Evolutionary conservation across 1,140 invertebrate species (phyloP).

Genomic region (Orchesella cincta): DNA sequence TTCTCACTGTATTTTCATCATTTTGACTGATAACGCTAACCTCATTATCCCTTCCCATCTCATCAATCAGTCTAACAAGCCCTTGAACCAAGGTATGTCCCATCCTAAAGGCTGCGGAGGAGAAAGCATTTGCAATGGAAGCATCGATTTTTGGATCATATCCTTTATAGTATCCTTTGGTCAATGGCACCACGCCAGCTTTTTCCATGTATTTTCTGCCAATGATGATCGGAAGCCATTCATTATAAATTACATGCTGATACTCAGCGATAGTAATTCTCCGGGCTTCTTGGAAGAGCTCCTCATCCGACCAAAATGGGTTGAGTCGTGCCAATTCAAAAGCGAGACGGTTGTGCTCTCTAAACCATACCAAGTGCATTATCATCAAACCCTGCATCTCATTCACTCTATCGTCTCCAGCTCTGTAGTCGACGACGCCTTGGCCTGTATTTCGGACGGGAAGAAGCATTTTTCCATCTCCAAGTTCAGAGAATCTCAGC

Average conservation of each 20-base stretch:
- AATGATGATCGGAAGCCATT: slow-evolving; percentile 80
- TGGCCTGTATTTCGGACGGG: slow-evolving; percentile 13
- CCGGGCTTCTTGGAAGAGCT: slow-evolving; percentile 58
- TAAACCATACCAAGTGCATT: slow-evolving; percentile 46
- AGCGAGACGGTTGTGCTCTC: slow-evolving; percentile 61
- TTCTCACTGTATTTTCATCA: slow-evolving; percentile 33
- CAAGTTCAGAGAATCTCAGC: slow-evolving; percentile 40
- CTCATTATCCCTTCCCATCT: slow-evolving; percentile 32
- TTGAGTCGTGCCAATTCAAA: slow-evolving; percentile 57
- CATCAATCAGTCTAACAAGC: slow-evolving; percentile 38
- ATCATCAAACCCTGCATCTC: slow-evolving; percentile 58
- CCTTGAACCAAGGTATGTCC: slow-evolving; percentile 48
- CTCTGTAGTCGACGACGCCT: slow-evolving; percentile 49
- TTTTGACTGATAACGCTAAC: slow-evolving; percentile 39
- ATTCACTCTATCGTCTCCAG: slow-evolving; percentile 77
- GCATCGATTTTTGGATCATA: slow-evolving; percentile 50
- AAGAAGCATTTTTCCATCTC: slow-evolving; percentile 33
- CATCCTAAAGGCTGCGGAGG: slow-evolving; percentile 61
- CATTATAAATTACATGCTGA: slow-evolving; percentile 83
- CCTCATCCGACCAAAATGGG: slow-evolving; percentile 61
- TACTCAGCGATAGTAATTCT: slow-evolving; percentile 65
- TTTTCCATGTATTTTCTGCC: slow-evolving; percentile 54
- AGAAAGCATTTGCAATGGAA: slow-evolving; percentile 64
- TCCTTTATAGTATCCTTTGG: slow-evolving; percentile 32
- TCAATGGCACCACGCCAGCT: slow-evolving; percentile 39